Evolutionary conservation across 2,797 vertebrate genomes (phyloP), one percentile per base, ranked within the genome.

Genomic region (Labroides dimidiatus): DNA sequence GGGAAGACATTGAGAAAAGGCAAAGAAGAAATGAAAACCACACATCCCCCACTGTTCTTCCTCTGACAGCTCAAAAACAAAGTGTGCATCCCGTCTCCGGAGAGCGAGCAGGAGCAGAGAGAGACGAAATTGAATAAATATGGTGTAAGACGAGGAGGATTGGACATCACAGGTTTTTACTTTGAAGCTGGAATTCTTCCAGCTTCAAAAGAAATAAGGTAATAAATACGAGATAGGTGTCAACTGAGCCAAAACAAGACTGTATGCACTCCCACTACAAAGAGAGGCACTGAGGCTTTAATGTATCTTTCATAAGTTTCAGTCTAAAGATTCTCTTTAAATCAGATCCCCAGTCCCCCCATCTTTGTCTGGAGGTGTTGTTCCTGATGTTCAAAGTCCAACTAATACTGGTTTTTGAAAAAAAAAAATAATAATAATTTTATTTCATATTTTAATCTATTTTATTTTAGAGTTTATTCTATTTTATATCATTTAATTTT

Each of bases 131-230:
- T 27, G 72, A 81, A 85, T 77, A 78, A 77, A 84, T 64, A 67
- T 60, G 48, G 78, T 44, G 59, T 68, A 74, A 84, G 70, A 70
- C 45, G 15, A 4, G 62, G 52, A 67, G 69, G 67, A 77, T 54
- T 61, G 77, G 75, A 76, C 78, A 78, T 88, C 72, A 61, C 56
- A 68, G 57, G 65, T 72, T 64, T 73, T 55, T 45, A 44, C 84
- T 90, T 90, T 90, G 86, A 90, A 85, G 63, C 62, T 11, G 7
- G 55, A 72, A 69, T 72, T 81, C 72, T 42, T 63, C 58, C 23
- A 49, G 63, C 65, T 83, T 83, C 81, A 85, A 81, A 88, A 72
- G 61, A 86, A 77, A 82, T 53, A 19, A 75, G 52, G 73, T 67
- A 55, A 79, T 82, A 74, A 74, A 82, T 72, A 60, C 82, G 43